Conservation (phyloP, 2,888 invertebrate species). For the Conus canariensis region DNA sequence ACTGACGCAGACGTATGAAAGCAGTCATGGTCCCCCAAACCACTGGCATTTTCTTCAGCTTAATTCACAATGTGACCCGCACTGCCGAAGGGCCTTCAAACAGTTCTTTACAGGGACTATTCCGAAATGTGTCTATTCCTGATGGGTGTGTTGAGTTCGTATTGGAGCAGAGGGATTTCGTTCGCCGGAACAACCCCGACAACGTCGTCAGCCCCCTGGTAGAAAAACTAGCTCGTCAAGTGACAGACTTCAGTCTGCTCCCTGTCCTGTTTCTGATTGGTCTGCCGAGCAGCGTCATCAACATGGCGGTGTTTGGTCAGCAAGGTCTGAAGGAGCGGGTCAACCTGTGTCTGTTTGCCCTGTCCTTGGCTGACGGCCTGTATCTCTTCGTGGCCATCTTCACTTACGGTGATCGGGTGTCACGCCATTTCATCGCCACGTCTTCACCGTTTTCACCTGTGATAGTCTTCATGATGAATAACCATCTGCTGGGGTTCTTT, state of each 20-base stretch:
- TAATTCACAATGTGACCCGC: too few relatives aligned
- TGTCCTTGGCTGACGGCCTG: neutral
- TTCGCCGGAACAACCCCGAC: neutral
- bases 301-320: constrained; percentile 1
- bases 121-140: neutral
- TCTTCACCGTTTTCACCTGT: neutral
- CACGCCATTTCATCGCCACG: neutral
- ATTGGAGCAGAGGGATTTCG: neutral
- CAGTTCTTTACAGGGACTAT: too few relatives aligned
- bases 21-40: too few relatives aligned
- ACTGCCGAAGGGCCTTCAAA: too few relatives aligned
- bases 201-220: neutral
- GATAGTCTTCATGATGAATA: neutral
- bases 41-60: too few relatives aligned
- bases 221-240: neutral
- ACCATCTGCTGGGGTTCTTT: neutral
- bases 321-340: constrained; percentile 13
- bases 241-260: neutral
- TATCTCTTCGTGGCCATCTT: neutral
- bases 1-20: too few relatives aligned
- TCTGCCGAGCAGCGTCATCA: neutral
- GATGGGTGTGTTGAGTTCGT: neutral
- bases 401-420: neutral
- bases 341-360: constrained; percentile 16
- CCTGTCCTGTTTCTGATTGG: neutral